Evolutionary conservation across 1,140 invertebrate species (phyloP).

Genomic region (Lanistes nyassanus): DNA sequence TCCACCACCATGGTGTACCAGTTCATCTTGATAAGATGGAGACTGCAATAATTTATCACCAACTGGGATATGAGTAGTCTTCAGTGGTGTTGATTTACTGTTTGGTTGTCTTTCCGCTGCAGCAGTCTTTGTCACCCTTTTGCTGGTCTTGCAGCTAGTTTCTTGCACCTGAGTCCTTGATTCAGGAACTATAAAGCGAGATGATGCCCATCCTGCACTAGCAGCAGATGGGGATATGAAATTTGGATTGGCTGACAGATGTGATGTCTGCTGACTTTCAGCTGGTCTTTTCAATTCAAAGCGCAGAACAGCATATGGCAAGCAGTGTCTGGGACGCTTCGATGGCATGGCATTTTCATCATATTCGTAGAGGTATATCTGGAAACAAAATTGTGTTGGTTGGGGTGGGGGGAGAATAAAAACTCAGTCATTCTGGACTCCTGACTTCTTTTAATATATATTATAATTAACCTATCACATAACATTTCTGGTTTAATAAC

Average conservation of each 20-base stretch:
- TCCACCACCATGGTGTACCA: background rate
- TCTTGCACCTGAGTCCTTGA: background rate
- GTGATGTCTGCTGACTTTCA: background rate
- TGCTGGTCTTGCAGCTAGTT: background rate
- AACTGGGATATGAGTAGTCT: background rate
- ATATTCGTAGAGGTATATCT: conserved; percentile 54
- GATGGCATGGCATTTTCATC: conserved; percentile 43
- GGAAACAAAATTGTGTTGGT: too few relatives aligned
- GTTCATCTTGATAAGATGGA: background rate
- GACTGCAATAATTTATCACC: background rate
- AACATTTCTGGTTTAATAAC: background rate
- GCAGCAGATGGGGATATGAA: conserved; percentile 7
- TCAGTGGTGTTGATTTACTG: background rate
- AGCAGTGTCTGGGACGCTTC: conserved; percentile 40
- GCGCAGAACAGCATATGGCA: conserved; percentile 45
- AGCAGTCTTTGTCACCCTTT: background rate
- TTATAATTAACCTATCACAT: background rate
- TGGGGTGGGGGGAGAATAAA: too few relatives aligned
- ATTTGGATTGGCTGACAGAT: background rate
- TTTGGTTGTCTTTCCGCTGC: background rate
- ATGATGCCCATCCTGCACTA: conserved; percentile 10
- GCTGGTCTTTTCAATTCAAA: conserved; percentile 21
- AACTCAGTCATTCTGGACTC: background rate
- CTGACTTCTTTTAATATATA: background rate
- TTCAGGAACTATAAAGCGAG: background rate